Conservation (phyloP, 2,888 invertebrate species). For the Drosophila flavopinicola region DNA sequence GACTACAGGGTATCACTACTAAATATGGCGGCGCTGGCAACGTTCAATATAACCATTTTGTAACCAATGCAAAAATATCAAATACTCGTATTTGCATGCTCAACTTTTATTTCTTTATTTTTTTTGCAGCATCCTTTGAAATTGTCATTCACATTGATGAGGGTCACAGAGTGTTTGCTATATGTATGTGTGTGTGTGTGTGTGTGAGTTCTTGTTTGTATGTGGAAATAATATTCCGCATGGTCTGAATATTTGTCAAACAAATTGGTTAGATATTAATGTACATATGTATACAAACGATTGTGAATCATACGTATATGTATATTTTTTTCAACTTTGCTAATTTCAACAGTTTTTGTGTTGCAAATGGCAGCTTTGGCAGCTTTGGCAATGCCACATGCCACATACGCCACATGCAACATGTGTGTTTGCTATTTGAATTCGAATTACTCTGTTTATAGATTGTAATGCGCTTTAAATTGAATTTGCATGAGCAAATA, state of each 20-base stretch:
- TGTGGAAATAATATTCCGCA: constrained; percentile 22
- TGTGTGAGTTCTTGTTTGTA: not conserved
- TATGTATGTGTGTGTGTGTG: constrained; percentile 1
- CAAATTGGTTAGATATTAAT: constrained; percentile 47
- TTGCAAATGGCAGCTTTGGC: not conserved
- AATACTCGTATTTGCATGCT: constrained; percentile 27
- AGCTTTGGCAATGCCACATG: constrained; percentile 11
- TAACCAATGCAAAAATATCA: constrained; percentile 43
- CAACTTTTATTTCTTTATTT: constrained; percentile 15
- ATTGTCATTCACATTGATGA: constrained; percentile 47
- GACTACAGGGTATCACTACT: constrained; percentile 5
- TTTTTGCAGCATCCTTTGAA: constrained; percentile 15
- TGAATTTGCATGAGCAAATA: constrained; percentile 43
- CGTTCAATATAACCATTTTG: constrained; percentile 32
- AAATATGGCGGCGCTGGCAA: constrained; percentile 8
- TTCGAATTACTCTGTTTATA: constrained; percentile 36
- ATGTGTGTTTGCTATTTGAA: constrained; percentile 41
- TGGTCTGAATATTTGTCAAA: constrained; percentile 52
- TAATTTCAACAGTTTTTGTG: constrained; percentile 32
- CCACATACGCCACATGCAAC: constrained; percentile 36
- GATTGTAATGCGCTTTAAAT: constrained; percentile 51
- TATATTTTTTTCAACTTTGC: constrained; percentile 2
- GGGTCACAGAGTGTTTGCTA: constrained; percentile 32
- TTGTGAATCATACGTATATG: not conserved
- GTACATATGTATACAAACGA: constrained; percentile 9